A percentile compares a stretch with the other conserved stretches of the same genome.
These are phyloP conservation scores for Nymphicus hollandicus DNA, from an alignment of 2,113 vertebrate genomes.

Conservation along the genomic window DNA sequence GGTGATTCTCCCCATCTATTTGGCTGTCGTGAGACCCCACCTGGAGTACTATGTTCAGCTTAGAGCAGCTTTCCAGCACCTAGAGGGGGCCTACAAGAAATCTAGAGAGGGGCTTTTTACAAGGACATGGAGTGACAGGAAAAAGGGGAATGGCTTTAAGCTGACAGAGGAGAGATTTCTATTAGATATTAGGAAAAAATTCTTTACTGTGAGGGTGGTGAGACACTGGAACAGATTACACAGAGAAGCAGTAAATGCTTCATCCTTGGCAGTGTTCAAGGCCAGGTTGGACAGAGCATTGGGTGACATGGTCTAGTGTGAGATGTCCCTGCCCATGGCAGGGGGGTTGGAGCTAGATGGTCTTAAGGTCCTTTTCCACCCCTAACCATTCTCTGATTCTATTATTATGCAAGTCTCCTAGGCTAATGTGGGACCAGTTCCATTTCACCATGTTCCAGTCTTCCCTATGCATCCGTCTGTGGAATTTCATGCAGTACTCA, in stretches of 20 bases:
- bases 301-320: neutral
- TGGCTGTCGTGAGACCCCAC: neutral
- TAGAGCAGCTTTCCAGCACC: neutral
- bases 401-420: neutral
- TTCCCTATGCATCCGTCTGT: neutral
- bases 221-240: neutral
- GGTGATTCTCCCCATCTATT: neutral
- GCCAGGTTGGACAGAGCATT: neutral
- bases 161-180: neutral
- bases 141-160: neutral
- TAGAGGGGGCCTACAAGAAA: neutral
- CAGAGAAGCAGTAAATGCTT: neutral
- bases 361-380: neutral
- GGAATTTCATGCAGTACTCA: neutral
- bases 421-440: rapidly evolving
- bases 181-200: neutral
- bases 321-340: neutral
- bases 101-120: neutral
- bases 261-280: neutral
- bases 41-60: neutral
- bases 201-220: neutral
- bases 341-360: neutral
- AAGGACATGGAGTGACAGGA: neutral
- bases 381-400: neutral
- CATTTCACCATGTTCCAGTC: neutral